A percentile compares a stretch with the other conserved stretches of the same genome.
phyloP scores from a whole-genome alignment of 2,888 invertebrate species.

The Pristionchus maxplancki region DNA sequence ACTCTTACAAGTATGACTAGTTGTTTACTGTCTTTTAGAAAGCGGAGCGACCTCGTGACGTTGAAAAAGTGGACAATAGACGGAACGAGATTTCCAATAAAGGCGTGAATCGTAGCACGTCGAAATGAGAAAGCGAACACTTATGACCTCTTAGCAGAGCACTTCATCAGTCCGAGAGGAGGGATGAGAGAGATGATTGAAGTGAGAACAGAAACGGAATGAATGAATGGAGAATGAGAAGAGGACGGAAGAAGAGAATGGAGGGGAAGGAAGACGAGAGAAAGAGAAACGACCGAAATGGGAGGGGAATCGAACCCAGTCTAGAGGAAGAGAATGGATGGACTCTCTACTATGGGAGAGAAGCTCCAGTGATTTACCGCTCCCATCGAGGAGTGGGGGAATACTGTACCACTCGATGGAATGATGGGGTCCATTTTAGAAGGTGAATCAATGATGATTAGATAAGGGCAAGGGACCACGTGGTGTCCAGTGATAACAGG shows the following conservation, averaged over 20 bases:
- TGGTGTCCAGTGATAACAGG: slow-evolving; percentile 11
- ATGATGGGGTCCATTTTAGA: background rate
- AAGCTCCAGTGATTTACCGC: background rate
- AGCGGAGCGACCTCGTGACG: background rate
- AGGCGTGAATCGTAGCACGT: background rate
- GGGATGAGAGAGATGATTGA: slow-evolving; percentile 32
- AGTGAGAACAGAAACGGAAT: slow-evolving; percentile 27
- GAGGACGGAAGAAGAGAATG: slow-evolving; percentile 29
- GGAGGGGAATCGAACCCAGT: slow-evolving; percentile 43
- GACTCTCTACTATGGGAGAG: background rate
- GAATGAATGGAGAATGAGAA: slow-evolving; percentile 40
- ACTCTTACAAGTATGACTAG: slow-evolving; percentile 23
- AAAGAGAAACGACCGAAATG: slow-evolving; percentile 39
- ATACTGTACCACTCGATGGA: background rate
- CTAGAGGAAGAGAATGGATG: background rate
- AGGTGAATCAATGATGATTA: slow-evolving; percentile 3
- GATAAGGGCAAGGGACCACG: slow-evolving; percentile 29
- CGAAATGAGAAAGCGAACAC: background rate
- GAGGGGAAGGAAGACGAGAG: slow-evolving; percentile 50
- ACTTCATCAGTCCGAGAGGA: background rate
- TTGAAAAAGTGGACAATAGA: background rate
- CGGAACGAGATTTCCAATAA: background rate
- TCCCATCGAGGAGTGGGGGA: background rate
- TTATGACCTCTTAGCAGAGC: background rate
- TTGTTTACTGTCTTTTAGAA: slow-evolving; percentile 31